These are phyloP conservation scores for Sitta carolinensis DNA, from an alignment of 2,797 vertebrate species.

Conservation along the genomic window DNA sequence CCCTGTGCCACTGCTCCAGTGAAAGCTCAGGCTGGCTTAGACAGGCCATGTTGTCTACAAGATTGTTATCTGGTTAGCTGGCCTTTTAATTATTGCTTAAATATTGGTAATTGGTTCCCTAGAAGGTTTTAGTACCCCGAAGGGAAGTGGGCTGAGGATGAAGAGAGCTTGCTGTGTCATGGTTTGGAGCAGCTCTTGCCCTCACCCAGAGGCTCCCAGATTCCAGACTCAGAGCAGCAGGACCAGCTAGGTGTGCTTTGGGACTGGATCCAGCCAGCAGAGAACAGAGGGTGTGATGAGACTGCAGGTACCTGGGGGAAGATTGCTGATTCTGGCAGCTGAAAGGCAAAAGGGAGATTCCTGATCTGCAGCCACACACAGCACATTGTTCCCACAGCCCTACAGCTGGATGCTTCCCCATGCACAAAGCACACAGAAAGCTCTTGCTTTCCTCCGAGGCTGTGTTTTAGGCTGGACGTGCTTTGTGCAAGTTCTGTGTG, in stretches of 20 bases:
- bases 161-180: rapidly evolving
- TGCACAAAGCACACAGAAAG: background rate
- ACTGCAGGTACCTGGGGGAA: background rate
- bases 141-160: background rate
- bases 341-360: background rate
- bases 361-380: background rate
- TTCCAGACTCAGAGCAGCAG: background rate
- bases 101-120: background rate
- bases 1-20: background rate
- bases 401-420: background rate
- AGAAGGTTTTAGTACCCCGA: background rate
- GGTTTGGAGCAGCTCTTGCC: background rate
- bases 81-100: background rate
- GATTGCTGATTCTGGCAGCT: background rate
- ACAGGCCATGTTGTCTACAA: background rate
- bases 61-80: background rate
- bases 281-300: background rate
- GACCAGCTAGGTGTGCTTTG: background rate
- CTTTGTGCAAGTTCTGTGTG: background rate
- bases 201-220: background rate
- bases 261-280: background rate
- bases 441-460: background rate
- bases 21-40: background rate
- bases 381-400: background rate
- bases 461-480: background rate